Evolutionary conservation across 1,140 invertebrate genomes (phyloP).

Genomic region (Macrocentrus cingulum): DNA sequence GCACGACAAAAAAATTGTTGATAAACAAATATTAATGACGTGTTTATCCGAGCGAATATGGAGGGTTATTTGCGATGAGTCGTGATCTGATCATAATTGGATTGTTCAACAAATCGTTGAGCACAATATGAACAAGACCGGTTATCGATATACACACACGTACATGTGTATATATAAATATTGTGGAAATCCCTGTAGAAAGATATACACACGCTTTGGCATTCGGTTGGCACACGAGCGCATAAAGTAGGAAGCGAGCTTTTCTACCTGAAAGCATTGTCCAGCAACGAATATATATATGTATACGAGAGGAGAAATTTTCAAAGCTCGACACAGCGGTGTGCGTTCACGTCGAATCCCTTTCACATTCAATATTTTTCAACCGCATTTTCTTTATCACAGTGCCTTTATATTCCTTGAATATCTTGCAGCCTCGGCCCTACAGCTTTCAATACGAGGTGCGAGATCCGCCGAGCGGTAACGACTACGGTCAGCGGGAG

Average conservation of each 20-base stretch:
- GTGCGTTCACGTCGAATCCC: neutral
- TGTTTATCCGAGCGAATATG: constrained; percentile 19
- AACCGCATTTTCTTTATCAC: no score
- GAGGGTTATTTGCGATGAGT: constrained; percentile 8
- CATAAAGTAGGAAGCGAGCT: neutral
- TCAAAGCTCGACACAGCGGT: constrained; percentile 1
- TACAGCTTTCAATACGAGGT: constrained; percentile 80
- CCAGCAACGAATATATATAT: no score
- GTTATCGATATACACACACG: no score
- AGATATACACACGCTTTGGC: neutral
- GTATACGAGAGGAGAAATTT: no score
- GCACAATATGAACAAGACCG: constrained; percentile 13
- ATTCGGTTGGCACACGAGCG: neutral
- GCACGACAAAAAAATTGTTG: constrained; percentile 2
- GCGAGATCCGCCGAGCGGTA: constrained; percentile 71
- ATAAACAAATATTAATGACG: constrained; percentile 27
- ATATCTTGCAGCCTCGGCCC: constrained; percentile 64
- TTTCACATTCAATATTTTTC: constrained; percentile 16
- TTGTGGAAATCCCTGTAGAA: neutral
- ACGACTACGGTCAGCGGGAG: constrained; percentile 72
- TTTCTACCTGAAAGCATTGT: constrained; percentile 11
- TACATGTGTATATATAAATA: no score
- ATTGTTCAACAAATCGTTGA: constrained; percentile 24
- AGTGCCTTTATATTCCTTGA: neutral
- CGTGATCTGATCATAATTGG: constrained; percentile 24